phyloP scores from a whole-genome alignment of 37 sponge, comb jelly and placozoan genomes.

The Halichondria panicea region DNA sequence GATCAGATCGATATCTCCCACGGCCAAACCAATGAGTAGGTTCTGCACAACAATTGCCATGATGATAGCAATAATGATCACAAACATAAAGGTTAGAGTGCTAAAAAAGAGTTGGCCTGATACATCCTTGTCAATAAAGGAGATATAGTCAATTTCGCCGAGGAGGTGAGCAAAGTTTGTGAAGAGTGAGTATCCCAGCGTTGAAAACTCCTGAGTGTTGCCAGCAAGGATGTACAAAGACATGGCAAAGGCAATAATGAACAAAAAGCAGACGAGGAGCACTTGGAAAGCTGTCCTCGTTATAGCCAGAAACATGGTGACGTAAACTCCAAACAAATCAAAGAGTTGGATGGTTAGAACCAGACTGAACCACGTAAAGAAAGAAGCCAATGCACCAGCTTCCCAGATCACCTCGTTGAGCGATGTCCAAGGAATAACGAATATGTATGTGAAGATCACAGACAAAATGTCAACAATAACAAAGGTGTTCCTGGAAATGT shows the following conservation, averaged over 20 bases:
- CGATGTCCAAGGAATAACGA: slow-evolving; percentile 32
- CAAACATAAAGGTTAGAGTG: slow-evolving; percentile 55
- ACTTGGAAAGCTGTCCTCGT: slow-evolving; percentile 64
- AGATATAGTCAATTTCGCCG: slow-evolving; percentile 65
- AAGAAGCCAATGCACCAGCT: slow-evolving; percentile 76
- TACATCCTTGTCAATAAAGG: slow-evolving; percentile 22
- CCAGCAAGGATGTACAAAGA: slow-evolving; percentile 72
- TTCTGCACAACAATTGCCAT: slow-evolving; percentile 80
- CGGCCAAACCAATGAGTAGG: slow-evolving; percentile 90
- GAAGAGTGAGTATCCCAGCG: slow-evolving; percentile 58
- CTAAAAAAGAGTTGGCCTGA: slow-evolving; percentile 33
- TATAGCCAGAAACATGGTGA: slow-evolving; percentile 83
- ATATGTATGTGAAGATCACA: slow-evolving; percentile 48
- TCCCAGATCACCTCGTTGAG: slow-evolving; percentile 38
- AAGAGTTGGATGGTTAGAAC: slow-evolving; percentile 64
- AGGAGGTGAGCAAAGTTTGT: slow-evolving; percentile 56
- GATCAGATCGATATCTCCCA: slow-evolving; percentile 84
- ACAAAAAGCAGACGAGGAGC: slow-evolving; percentile 37
- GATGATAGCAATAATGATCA: slow-evolving; percentile 58
- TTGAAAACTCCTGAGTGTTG: slow-evolving; percentile 31
- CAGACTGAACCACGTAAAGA: slow-evolving; percentile 82
- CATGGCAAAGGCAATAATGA: slow-evolving; percentile 75
- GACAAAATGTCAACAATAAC: slow-evolving; percentile 36
- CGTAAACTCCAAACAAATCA: slow-evolving; percentile 83
- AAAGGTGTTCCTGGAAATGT: slow-evolving; percentile 21